Evolutionary conservation across 2,888 invertebrate genomes (phyloP), one percentile per base, ranked within the genome.

Genomic region (Enchytraeus crypticus): DNA sequence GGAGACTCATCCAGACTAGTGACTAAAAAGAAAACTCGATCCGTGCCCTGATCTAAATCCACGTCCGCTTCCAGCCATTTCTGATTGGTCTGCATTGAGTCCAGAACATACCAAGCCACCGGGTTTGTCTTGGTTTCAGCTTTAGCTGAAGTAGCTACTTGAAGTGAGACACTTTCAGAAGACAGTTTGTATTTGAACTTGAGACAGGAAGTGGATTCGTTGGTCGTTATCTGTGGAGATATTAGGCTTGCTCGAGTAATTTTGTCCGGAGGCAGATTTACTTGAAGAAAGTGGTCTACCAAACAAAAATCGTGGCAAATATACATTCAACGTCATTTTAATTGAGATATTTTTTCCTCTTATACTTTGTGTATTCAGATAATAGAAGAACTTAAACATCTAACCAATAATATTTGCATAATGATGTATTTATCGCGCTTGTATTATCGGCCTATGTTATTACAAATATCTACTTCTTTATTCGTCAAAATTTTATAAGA

Each of bases 1-100:
- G 11, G 26, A 11, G 60, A 57, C 46, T 33, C 29, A 30, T 60
- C 60, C 2, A 47, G 46, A 30, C 33, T 56, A 5, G 32, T 56
- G 29, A 51, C 60, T 0, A 38, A 32, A 32, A 58, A 51, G 1
- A 21, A 30, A 23, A 58, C 27, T 18, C 51, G 51, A 4, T 18
- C 27, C 5, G 47, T 46, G 29, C 46, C 46, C 0, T 27, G 5
- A 5, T 26, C 14, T 8, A 57, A 21, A 0, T 23, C 29, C 8
- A 47, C 43, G 2, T 1, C 14, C 5, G 29, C 57, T n/a, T 8
- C 57, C 57, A 57, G 4, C 27, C 46, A 23, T 46, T 29, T 26
- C 3, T n/a, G 29, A 43, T 18, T 1, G 57, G 29, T 4, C 32
- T 27, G 14, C 49, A 47, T 47, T 23, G 14, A 47, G 49, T 23